Percentiles rank a stretch among this genome's conserved stretches.
phyloP scores from a whole-genome alignment of 2,888 invertebrate species.

The Agonum fuliginosum region DNA sequence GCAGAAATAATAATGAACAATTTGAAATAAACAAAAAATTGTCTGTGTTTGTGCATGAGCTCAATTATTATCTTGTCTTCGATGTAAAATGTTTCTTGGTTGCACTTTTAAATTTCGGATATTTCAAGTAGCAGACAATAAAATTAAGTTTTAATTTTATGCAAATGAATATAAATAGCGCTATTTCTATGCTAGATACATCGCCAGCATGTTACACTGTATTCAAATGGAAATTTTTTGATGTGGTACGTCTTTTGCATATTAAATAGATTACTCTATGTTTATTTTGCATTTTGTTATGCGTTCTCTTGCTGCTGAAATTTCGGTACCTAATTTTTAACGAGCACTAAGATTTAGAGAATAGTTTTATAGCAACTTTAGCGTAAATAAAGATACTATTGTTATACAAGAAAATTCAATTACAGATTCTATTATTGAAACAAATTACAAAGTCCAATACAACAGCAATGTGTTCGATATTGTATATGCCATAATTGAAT shows the following conservation, averaged over 20 bases:
- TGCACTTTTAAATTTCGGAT: slow-evolving; percentile 2
- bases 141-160: slow-evolving; percentile 46
- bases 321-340: slow-evolving; percentile 17
- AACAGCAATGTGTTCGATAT: background rate
- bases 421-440: background rate
- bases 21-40: too few species aligned
- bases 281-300: slow-evolving; percentile 30
- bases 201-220: slow-evolving; percentile 31
- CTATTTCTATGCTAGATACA: slow-evolving; percentile 53
- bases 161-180: slow-evolving; percentile 49
- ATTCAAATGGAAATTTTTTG: slow-evolving; percentile 54
- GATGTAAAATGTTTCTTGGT: background rate
- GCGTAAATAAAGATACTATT: background rate
- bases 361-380: background rate
- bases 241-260: slow-evolving; percentile 49
- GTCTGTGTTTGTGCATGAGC: too few species aligned
- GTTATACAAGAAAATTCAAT: background rate
- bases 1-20: too few species aligned
- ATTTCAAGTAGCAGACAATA: slow-evolving; percentile 30
- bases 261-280: slow-evolving; percentile 39
- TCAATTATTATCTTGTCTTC: slow-evolving; percentile 3
- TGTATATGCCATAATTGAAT: background rate
- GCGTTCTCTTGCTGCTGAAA: slow-evolving; percentile 14
- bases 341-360: background rate
- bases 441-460: background rate